Evolutionary conservation across 2,113 vertebrate species (phyloP).

Genomic region (Aptenodytes forsteri): DNA sequence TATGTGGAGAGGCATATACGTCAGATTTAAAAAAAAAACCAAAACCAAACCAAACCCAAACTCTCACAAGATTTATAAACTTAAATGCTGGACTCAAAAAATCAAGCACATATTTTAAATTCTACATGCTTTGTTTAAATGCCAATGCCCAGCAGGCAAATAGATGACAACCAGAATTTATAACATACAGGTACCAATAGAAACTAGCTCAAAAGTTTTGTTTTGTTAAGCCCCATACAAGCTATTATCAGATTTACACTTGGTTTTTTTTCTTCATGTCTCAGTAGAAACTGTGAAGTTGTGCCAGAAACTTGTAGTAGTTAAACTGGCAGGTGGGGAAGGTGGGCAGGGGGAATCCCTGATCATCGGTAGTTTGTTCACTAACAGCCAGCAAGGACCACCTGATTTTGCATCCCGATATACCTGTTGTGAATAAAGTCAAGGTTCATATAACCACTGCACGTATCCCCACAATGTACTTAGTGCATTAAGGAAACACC

Average conservation of each 20-base stretch:
- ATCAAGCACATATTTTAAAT: neutral
- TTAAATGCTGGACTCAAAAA: neutral
- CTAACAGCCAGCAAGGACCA: neutral
- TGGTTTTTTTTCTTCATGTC: constrained; percentile 7
- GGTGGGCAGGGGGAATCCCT: neutral
- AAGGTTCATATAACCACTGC: neutral
- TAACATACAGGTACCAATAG: neutral
- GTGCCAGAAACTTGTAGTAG: neutral
- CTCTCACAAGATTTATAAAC: neutral
- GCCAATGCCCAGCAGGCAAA: neutral
- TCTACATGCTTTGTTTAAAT: constrained; percentile 3
- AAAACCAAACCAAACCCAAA: neutral
- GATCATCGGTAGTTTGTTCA: neutral
- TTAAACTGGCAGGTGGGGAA: neutral
- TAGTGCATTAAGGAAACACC: neutral
- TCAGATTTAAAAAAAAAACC: neutral
- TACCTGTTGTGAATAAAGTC: neutral
- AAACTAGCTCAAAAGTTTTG: neutral
- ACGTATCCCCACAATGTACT: neutral
- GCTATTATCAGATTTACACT: constrained; percentile 56
- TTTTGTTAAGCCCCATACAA: constrained; percentile 14
- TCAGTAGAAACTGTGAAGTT: neutral
- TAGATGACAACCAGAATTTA: neutral
- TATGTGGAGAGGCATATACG: accelerated
- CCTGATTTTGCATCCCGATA: neutral